A percentile compares a stretch with the other conserved stretches of the same genome.
These are phyloP conservation scores for Stenopsyche tienmushanensis DNA, from an alignment of 1,140 invertebrate genomes.

Conservation along the genomic window DNA sequence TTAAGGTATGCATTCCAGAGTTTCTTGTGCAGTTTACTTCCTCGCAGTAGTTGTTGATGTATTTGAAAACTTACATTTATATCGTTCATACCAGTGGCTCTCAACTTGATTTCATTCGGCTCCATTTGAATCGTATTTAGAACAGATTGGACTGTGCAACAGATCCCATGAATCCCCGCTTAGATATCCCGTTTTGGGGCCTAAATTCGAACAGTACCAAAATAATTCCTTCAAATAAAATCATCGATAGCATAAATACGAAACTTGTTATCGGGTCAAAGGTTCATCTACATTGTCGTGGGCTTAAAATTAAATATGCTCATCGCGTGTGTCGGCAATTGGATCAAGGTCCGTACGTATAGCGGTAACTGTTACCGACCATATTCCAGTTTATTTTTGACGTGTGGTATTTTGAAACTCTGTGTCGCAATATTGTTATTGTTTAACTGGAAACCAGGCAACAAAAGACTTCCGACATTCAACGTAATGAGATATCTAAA, in stretches of 20 bases:
- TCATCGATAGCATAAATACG: not conserved
- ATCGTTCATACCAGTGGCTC: no score
- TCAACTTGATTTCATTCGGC: no score
- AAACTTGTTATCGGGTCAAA: not conserved
- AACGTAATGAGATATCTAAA: not conserved
- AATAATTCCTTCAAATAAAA: no score
- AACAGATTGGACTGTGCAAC: no score
- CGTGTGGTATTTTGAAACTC: constrained; percentile 1
- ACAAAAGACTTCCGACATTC: not conserved
- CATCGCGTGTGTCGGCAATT: constrained; percentile 19
- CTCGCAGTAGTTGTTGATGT: no score
- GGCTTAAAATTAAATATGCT: constrained; percentile 19
- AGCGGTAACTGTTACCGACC: constrained; percentile 1
- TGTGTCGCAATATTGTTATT: constrained; percentile 6
- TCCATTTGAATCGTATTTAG: no score
- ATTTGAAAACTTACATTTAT: no score
- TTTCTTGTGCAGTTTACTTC: no score
- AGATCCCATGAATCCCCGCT: no score
- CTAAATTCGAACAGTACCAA: no score
- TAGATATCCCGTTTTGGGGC: no score
- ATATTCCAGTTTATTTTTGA: constrained; percentile 10
- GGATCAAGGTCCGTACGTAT: constrained; percentile 14
- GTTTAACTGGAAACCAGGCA: constrained; percentile 1
- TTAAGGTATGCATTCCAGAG: no score
- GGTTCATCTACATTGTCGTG: not conserved